Evolutionary conservation across 2,113 vertebrate species (phyloP).

Genomic region (Nibea coibor): DNA sequence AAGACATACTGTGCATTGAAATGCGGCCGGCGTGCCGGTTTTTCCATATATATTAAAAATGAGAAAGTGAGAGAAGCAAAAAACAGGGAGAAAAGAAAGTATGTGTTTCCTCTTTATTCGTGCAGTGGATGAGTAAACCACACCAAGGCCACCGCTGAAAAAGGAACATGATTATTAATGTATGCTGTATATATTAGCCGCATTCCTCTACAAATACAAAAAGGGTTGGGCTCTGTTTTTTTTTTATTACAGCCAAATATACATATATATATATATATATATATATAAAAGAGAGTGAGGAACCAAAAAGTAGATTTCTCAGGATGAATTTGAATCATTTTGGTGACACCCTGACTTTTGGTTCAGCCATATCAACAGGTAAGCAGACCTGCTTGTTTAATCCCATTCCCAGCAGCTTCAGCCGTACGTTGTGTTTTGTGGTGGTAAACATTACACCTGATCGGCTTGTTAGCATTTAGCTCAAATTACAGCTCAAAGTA

Average conservation of each 20-base stretch:
- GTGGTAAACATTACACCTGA: background rate
- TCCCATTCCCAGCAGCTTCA: background rate
- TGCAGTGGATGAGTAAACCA: constrained; percentile 58
- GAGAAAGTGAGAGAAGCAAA: background rate
- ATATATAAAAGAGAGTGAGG: too few species aligned
- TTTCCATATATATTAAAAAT: constrained; percentile 18
- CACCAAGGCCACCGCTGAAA: constrained; percentile 57
- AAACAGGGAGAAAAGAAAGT: background rate
- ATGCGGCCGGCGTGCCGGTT: constrained; percentile 1
- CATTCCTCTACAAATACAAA: constrained; percentile 30
- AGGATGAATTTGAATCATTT: background rate
- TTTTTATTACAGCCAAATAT: background rate
- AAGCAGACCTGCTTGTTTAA: background rate
- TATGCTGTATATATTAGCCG: constrained; percentile 54
- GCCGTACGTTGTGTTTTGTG: background rate
- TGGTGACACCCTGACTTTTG: background rate
- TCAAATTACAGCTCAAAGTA: background rate
- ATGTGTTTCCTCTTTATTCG: constrained; percentile 53
- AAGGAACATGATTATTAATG: constrained; percentile 65
- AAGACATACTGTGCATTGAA: constrained; percentile 16
- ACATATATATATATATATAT: too few species aligned
- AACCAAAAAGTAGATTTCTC: background rate
- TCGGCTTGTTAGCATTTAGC: background rate
- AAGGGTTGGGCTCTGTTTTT: background rate
- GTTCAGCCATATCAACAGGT: background rate